Percentiles rank a stretch among this genome's conserved stretches.
These are phyloP conservation scores for Scomber scombrus DNA, from an alignment of 2,113 vertebrate genomes.

Conservation along the genomic window DNA sequence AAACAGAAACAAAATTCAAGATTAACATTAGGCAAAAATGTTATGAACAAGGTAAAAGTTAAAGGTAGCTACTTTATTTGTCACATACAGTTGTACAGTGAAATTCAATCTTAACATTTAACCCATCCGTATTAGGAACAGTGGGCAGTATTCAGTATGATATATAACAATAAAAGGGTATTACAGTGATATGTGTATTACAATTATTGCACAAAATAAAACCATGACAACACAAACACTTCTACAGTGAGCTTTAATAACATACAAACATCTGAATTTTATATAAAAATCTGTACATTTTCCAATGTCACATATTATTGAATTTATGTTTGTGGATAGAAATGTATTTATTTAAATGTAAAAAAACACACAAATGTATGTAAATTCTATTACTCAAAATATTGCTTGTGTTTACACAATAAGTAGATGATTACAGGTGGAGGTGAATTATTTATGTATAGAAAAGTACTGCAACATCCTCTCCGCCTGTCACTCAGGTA, in stretches of 20 bases:
- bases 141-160: neutral
- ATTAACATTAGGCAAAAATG: neutral
- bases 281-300: neutral
- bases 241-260: neutral
- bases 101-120: no score
- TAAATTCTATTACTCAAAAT: neutral
- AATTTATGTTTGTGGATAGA: neutral
- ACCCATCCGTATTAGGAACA: no score
- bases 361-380: neutral
- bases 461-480: neutral
- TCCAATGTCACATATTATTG: neutral
- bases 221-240: neutral
- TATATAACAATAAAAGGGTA: neutral
- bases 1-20: neutral
- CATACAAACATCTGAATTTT: neutral
- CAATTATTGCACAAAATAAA: slow-evolving; percentile 17
- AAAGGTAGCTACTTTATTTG: no score
- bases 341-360: neutral
- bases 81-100: no score
- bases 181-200: neutral
- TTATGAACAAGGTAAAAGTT: neutral
- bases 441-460: no score
- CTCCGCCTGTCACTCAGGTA: neutral
- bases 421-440: neutral
- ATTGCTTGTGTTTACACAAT: neutral